These are phyloP conservation scores for Seriola rivoliana DNA, from an alignment of 2,113 vertebrate species.

Conservation along the genomic window DNA sequence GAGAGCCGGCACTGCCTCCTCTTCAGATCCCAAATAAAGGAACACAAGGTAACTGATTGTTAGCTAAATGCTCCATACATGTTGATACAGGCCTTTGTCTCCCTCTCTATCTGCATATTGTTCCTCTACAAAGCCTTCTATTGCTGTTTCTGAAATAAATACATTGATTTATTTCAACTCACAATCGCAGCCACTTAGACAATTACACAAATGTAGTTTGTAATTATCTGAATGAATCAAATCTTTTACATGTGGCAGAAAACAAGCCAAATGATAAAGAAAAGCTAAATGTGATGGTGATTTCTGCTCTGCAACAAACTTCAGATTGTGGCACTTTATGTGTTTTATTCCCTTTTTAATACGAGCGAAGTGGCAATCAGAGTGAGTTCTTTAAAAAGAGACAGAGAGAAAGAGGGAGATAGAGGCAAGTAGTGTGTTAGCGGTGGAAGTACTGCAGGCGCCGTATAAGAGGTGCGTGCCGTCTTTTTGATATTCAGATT, in stretches of 20 bases:
- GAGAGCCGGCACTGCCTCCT: not conserved
- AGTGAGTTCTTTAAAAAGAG: conserved; percentile 68
- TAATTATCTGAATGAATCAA: conserved; percentile 42
- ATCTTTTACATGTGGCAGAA: conserved; percentile 1
- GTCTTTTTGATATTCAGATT: conserved; percentile 87
- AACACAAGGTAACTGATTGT: conserved; percentile 50
- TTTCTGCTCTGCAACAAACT: conserved; percentile 34
- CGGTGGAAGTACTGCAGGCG: conserved; percentile 73
- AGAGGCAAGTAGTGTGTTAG: conserved; percentile 49
- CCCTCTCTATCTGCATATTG: conserved; percentile 40
- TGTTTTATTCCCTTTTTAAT: conserved; percentile 41
- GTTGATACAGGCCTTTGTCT: conserved; percentile 36
- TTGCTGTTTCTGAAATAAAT: conserved; percentile 50
- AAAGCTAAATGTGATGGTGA: conserved; percentile 21
- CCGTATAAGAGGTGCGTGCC: conserved; percentile 74
- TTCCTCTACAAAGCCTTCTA: conserved; percentile 48
- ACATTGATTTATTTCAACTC: conserved; percentile 57
- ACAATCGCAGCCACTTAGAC: conserved; percentile 46
- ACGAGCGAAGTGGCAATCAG: conserved; percentile 70
- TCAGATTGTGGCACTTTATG: conserved; percentile 10
- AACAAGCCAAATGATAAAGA: conserved; percentile 29
- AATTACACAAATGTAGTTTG: conserved; percentile 44
- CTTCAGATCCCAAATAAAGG: conserved; percentile 18
- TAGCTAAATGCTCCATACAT: conserved; percentile 29
- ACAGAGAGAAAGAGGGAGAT: conserved; percentile 37